A percentile compares a stretch with the other conserved stretches of the same genome.
Conservation (phyloP, 2,797 vertebrate species). For the Phylloscopus collybita region DNA sequence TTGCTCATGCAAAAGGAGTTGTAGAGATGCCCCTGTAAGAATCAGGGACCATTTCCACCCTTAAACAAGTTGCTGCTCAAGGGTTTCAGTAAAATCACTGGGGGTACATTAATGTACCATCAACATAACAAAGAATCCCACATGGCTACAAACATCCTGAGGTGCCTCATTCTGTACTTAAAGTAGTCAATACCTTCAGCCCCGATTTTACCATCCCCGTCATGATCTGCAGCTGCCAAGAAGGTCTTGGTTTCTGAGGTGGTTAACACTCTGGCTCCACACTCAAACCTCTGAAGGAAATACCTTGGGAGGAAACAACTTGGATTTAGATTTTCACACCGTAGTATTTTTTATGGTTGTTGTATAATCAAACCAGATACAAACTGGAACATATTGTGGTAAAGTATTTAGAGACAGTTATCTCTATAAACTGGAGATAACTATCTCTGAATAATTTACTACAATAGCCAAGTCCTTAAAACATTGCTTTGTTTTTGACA, state of each 20-base stretch:
- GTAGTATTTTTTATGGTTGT: background rate
- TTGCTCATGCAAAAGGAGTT: background rate
- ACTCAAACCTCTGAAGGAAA: constrained; percentile 92
- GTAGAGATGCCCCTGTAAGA: background rate
- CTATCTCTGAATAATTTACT: background rate
- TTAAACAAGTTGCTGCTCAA: background rate
- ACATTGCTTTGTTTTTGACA: background rate
- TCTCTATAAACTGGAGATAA: background rate
- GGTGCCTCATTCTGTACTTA: background rate
- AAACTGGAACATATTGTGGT: too few relatives aligned
- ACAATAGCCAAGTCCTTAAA: background rate
- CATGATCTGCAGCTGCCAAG: constrained; percentile 87
- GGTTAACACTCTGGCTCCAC: constrained; percentile 87
- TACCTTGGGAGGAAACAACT: constrained; percentile 76
- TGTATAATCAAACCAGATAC: background rate
- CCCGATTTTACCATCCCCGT: constrained; percentile 93
- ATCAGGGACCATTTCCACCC: background rate
- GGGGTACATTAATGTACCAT: background rate
- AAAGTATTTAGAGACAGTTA: too few relatives aligned
- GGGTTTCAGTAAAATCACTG: background rate
- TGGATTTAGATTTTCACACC: background rate
- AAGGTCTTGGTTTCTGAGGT: constrained; percentile 88
- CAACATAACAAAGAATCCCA: background rate
- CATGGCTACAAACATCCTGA: background rate
- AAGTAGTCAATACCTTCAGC: constrained; percentile 82